phyloP scores from a whole-genome alignment of 2,888 invertebrate species.

The Pristionchus fissidentatus region DNA sequence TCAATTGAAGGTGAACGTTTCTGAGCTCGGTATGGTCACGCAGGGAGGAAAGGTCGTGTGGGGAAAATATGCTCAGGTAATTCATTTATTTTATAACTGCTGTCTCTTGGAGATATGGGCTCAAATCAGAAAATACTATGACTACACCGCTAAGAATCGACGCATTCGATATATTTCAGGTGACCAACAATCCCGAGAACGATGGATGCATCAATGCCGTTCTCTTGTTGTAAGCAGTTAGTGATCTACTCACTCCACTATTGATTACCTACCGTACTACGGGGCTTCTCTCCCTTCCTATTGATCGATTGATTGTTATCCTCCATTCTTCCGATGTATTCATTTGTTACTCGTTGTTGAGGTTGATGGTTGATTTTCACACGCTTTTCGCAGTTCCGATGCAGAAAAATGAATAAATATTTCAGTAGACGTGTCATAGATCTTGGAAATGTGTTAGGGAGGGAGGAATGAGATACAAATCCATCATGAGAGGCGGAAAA shows the following conservation, averaged over 20 bases:
- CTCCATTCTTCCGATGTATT: conserved; percentile 30
- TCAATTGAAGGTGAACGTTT: conserved; percentile 86
- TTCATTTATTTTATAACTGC: background rate
- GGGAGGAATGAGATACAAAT: conserved; percentile 22
- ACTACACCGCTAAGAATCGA: background rate
- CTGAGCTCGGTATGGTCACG: conserved; percentile 96
- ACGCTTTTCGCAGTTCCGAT: background rate
- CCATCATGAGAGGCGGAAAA: conserved; percentile 35
- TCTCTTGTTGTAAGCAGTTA: conserved; percentile 85
- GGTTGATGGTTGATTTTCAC: conserved; percentile 36
- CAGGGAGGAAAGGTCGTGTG: conserved; percentile 96
- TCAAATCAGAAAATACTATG: too few species aligned
- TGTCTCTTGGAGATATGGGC: too few species aligned
- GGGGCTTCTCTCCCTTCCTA: background rate
- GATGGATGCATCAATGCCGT: conserved; percentile 99
- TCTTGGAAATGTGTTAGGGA: conserved; percentile 36
- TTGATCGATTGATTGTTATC: conserved; percentile 25
- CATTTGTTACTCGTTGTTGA: conserved; percentile 47
- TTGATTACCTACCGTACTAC: conserved; percentile 19
- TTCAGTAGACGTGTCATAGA: conserved; percentile 12
- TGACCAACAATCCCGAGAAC: conserved; percentile 99
- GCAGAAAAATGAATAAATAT: conserved; percentile 32
- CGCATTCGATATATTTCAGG: conserved; percentile 76
- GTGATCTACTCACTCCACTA: background rate
- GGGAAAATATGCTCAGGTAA: conserved; percentile 94